Percentiles rank a stretch among this genome's conserved stretches.
phyloP scores from a whole-genome alignment of 2,113 vertebrate genomes.

The Xiphophorus maculatus region DNA sequence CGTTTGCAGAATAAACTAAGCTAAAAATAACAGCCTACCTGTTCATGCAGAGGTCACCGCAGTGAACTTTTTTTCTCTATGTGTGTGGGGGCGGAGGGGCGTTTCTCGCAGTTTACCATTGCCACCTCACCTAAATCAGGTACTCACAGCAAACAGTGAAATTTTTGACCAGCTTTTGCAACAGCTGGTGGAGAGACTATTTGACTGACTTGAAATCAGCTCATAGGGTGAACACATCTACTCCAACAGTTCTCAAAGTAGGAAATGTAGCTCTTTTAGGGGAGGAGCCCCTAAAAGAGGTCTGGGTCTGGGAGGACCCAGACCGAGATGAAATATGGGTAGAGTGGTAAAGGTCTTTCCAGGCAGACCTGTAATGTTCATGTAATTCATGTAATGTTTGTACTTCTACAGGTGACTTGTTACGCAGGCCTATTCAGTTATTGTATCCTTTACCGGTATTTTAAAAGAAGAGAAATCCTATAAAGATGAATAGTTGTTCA shows the following conservation, averaged over 20 bases:
- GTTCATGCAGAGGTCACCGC: too few relatives aligned
- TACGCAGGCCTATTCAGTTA: rapidly evolving
- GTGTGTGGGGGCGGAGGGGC: too few relatives aligned
- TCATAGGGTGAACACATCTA: background rate
- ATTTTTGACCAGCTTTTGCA: background rate
- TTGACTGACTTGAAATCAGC: background rate
- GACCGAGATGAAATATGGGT: background rate
- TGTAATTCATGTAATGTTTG: background rate
- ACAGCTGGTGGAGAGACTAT: background rate
- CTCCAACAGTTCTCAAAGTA: background rate
- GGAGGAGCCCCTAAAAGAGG: background rate
- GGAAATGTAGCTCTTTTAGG: background rate
- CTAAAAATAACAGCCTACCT: too few relatives aligned
- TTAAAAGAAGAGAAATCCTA: background rate
- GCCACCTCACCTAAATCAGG: background rate
- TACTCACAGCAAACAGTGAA: background rate
- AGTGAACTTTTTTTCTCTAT: too few relatives aligned
- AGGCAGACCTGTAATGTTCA: background rate
- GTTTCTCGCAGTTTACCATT: too few relatives aligned
- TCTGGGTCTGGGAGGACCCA: background rate
- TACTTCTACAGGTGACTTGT: background rate
- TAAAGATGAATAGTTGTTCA: background rate
- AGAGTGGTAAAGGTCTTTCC: rapidly evolving
- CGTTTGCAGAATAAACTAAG: too few relatives aligned
- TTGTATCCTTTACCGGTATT: background rate